A percentile compares a stretch with the other conserved stretches of the same genome.
Conservation (phyloP, 2,113 vertebrate genomes). For the Anser brachyrhynchus region DNA sequence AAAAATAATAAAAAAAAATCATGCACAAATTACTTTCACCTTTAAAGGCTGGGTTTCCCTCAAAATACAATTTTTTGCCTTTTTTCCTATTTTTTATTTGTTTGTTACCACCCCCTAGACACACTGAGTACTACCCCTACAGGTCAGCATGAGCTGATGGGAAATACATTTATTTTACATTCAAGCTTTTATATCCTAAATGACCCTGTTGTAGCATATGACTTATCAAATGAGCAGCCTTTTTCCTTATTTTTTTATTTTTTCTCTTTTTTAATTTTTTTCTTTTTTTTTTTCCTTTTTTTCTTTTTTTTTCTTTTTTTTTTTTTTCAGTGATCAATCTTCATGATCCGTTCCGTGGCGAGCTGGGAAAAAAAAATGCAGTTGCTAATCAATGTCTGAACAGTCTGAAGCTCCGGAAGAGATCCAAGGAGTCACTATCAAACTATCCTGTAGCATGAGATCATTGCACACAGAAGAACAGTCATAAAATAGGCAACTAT, state of each 20-base stretch:
- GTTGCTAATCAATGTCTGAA: conserved; percentile 80
- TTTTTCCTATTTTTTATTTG: conserved; percentile 61
- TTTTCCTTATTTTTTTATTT: conserved; percentile 42
- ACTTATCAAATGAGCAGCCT: conserved; percentile 80
- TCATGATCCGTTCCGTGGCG: conserved; percentile 83
- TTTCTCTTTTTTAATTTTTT: background rate
- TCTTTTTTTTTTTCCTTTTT: background rate
- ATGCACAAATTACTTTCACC: conserved; percentile 80
- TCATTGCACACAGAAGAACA: conserved; percentile 77
- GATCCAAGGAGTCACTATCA: conserved; percentile 76
- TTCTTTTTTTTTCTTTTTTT: background rate
- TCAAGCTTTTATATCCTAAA: conserved; percentile 83
- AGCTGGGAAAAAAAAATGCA: conserved; percentile 83
- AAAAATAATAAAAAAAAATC: conserved; percentile 82
- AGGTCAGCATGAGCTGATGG: conserved; percentile 80
- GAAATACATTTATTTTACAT: conserved; percentile 83
- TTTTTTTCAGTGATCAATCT: conserved; percentile 77
- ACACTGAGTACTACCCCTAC: conserved; percentile 77
- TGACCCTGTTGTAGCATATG: conserved; percentile 82
- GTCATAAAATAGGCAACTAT: conserved; percentile 82
- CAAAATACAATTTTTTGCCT: conserved; percentile 66
- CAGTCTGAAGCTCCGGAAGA: conserved; percentile 77
- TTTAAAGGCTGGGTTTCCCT: conserved; percentile 77
- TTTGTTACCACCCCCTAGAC: conserved; percentile 73
- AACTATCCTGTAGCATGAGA: conserved; percentile 78